phyloP scores from a whole-genome alignment of 2,888 invertebrate species.

The Andricus curvator region DNA sequence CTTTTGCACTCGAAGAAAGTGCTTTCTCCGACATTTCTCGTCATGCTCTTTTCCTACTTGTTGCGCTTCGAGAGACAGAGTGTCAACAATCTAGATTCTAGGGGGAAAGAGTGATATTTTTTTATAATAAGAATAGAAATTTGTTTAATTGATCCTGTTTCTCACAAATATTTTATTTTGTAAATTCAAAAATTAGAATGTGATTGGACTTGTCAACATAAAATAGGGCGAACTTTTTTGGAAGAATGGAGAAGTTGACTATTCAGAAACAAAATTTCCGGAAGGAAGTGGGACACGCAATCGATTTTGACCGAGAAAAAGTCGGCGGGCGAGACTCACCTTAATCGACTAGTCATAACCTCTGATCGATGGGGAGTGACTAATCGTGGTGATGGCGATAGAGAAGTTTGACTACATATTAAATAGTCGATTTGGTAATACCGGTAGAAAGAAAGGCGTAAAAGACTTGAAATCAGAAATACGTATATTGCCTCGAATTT shows the following conservation, averaged over 20 bases:
- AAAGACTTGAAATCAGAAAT: not conserved
- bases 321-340: not conserved
- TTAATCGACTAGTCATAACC: not conserved
- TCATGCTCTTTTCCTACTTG: slow-evolving; percentile 50
- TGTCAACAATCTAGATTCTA: slow-evolving; percentile 2
- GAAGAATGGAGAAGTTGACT: not conserved
- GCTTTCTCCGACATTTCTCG: slow-evolving; percentile 70
- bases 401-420: not conserved
- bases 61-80: slow-evolving; percentile 40
- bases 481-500: slow-evolving; percentile 49
- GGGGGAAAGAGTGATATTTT: not conserved
- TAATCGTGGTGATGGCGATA: not conserved
- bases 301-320: not conserved
- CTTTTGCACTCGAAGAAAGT: slow-evolving; percentile 63
- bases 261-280: not conserved
- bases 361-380: not conserved
- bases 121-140: not conserved
- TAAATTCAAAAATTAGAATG: not conserved
- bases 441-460: not conserved
- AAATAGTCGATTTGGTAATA: not conserved
- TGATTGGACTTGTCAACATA: too few species aligned
- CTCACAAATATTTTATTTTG: not conserved
- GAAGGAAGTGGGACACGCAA: not conserved
- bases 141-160: not conserved
- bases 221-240: too few species aligned